Evolutionary conservation across 2,888 invertebrate species (phyloP).

Genomic region (Icerya purchasi): DNA sequence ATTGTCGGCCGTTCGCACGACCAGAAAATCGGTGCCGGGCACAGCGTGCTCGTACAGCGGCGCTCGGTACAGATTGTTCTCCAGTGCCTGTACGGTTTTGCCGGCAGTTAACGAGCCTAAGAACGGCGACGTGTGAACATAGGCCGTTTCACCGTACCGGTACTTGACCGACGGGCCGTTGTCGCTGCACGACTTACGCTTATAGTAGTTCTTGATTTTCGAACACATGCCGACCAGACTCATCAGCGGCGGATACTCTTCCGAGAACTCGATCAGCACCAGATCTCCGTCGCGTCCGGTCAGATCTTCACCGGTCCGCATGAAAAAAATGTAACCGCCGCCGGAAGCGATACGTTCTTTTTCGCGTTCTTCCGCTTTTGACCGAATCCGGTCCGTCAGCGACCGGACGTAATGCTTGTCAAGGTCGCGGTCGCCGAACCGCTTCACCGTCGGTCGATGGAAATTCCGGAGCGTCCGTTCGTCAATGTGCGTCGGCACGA

Average conservation of each 20-base stretch:
- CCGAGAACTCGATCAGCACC: conserved; percentile 82
- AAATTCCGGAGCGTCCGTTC: conserved; percentile 66
- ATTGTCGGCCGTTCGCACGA: conserved; percentile 67
- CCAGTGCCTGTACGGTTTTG: conserved; percentile 77
- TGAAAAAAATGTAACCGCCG: conserved; percentile 97
- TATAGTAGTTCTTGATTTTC: conserved; percentile 95
- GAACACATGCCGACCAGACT: conserved; percentile 98
- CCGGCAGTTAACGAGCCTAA: conserved; percentile 85
- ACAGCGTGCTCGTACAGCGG: conserved; percentile 79
- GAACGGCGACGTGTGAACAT: conserved; percentile 93
- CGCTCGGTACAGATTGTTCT: conserved; percentile 91
- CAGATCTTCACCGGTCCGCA: conserved; percentile 86
- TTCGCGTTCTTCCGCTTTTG: conserved; percentile 68
- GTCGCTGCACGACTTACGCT: conserved; percentile 82
- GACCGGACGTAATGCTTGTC: conserved; percentile 65
- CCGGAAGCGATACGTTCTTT: conserved; percentile 83
- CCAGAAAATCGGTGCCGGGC: conserved; percentile 61
- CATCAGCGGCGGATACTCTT: conserved; percentile 92
- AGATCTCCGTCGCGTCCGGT: conserved; percentile 81
- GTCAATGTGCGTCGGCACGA: conserved; percentile 81
- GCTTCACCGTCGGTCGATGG: conserved; percentile 75
- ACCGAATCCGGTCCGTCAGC: conserved; percentile 68
- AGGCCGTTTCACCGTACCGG: conserved; percentile 81
- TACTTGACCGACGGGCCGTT: conserved; percentile 59
- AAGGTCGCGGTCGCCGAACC: conserved; percentile 62